Percentiles rank a stretch among this genome's conserved stretches.
phyloP scores from a whole-genome alignment of 2,888 invertebrate species.

The Apamea epomidion region DNA sequence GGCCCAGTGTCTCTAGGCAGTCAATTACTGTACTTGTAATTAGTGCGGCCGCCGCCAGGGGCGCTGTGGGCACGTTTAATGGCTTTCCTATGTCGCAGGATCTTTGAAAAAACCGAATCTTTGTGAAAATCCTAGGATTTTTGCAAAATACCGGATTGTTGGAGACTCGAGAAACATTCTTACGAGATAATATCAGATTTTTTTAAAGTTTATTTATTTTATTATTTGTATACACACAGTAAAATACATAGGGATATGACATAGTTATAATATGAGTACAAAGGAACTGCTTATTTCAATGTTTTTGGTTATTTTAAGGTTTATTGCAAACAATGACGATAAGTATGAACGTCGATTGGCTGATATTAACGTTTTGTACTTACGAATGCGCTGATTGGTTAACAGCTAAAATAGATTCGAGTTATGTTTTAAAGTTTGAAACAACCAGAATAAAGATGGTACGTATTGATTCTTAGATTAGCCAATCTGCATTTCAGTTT shows the following conservation, averaged over 20 bases:
- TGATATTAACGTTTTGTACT: background rate
- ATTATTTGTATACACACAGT: no score
- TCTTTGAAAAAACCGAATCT: background rate
- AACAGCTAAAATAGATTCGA: background rate
- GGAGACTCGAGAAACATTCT: background rate
- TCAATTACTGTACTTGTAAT: slow-evolving; percentile 51
- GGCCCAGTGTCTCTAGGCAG: slow-evolving; percentile 46
- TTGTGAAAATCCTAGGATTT: background rate
- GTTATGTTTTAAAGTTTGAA: background rate
- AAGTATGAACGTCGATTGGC: background rate
- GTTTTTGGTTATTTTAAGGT: background rate
- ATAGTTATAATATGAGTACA: no score
- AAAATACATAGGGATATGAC: no score
- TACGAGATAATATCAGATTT: background rate
- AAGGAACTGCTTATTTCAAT: no score
- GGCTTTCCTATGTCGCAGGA: slow-evolving; percentile 1
- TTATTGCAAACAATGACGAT: background rate
- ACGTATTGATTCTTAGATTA: background rate
- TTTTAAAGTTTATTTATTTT: no score
- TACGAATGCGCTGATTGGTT: background rate
- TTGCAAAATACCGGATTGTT: background rate
- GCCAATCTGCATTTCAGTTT: background rate
- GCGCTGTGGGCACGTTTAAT: slow-evolving; percentile 16
- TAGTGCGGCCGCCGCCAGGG: slow-evolving; percentile 26
- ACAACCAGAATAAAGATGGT: background rate